Evolutionary conservation across 2,113 vertebrate genomes (phyloP), one percentile per base, ranked within the genome.

Genomic region (Phocoena phocoena): DNA sequence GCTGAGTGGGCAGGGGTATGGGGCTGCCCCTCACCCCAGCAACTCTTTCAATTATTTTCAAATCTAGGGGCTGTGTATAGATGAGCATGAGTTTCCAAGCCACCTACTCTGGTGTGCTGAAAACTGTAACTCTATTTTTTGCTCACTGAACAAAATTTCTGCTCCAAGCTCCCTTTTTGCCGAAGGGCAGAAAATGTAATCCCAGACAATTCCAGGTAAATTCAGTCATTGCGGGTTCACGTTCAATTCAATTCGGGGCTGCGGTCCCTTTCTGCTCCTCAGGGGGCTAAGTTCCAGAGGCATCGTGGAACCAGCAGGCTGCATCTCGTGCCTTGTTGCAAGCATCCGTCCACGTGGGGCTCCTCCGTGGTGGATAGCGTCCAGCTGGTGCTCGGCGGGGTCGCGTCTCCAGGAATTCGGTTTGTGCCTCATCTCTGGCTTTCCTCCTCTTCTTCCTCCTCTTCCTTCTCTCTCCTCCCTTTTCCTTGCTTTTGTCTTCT

Each of bases 281-380:
- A 0, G 80, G 44, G 68, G 0, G 11, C 63, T 0, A 2, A 3
- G 74, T 21, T 62, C 44, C 33, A 0, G 71, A n/a, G 53, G 28
- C 13, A 9, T 4, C 0, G 1, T 0, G 17, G 38, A 10, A 11
- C 5, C 33, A 0, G 8, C 58, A 26, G 81, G 47, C 9, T 25
- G 17, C 0, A 4, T 1, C 8, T 0, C 0, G 11, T 4, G 13
- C 17, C 63, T n/a, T 0, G 8, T 17, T 3, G 1, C 1, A 18
- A 14, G 71, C 18, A 0, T 2, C 25, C 4, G 18, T 74, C 85
- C 71, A 1, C 0, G 1, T 1, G 12, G 65, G 63, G 17, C 28
- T 33, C 63, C 44, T 5, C 4, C 0, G 0, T 0, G 28, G 33
- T 2, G 31, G 67, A 11, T 6, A 0, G 85, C 0, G 23, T 62